A percentile compares a stretch with the other conserved stretches of the same genome.
These are phyloP conservation scores for Drosophila pegasa DNA, from an alignment of 2,888 invertebrate genomes.

Conservation along the genomic window DNA sequence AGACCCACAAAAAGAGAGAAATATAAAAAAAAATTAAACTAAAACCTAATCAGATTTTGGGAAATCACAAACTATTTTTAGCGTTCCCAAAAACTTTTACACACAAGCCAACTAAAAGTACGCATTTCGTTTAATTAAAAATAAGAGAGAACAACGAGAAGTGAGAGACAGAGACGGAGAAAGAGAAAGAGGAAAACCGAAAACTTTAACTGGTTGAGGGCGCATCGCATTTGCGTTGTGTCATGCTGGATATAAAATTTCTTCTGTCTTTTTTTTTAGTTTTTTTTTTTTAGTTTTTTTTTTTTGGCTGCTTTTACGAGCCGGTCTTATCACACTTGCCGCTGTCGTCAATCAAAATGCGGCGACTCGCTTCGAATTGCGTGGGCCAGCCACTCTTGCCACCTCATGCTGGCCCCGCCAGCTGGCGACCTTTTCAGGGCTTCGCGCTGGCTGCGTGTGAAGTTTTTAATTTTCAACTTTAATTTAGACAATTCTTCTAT, in stretches of 20 bases:
- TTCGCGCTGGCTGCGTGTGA: conserved; percentile 64
- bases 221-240: conserved; percentile 26
- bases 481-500: conserved; percentile 76
- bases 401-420: conserved; percentile 6
- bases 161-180: not conserved
- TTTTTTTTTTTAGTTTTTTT: too few species aligned
- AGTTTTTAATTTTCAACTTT: conserved; percentile 78
- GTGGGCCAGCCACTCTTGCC: conserved; percentile 33
- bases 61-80: conserved; percentile 13
- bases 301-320: conserved; percentile 55
- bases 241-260: conserved; percentile 24
- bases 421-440: conserved; percentile 10
- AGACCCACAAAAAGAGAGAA: not conserved
- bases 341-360: conserved; percentile 68
- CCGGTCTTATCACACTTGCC: conserved; percentile 57
- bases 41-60: conserved; percentile 13
- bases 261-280: conserved; percentile 50
- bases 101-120: not conserved
- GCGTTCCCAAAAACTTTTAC: conserved; percentile 11
- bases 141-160: not conserved
- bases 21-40: not conserved
- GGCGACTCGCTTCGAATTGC: conserved; percentile 47
- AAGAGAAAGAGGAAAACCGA: not conserved
- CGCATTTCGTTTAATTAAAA: conserved; percentile 35
- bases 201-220: conserved; percentile 23